Evolutionary conservation across 2,113 vertebrate species (phyloP), one percentile per base, ranked within the genome.

Genomic region (Pangasianodon hypophthalmus): DNA sequence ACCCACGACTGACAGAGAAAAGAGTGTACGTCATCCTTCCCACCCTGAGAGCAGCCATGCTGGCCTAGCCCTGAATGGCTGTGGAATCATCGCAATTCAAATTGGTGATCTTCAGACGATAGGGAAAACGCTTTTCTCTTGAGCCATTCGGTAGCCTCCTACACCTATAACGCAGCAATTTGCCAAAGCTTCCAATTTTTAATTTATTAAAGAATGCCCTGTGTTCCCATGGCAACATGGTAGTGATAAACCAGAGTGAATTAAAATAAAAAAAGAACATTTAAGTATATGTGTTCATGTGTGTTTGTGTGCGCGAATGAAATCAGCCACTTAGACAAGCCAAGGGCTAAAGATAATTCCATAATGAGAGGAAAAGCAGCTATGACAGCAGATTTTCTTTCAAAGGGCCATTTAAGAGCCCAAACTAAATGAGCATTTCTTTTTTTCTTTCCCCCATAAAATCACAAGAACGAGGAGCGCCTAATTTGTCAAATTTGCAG

Each of bases 201-300:
- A n/a, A n/a, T n/a, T n/a, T n/a, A n/a, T n/a, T n/a, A n/a, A n/a
- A n/a, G n/a, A n/a, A n/a, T n/a, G 44, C 32, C 29, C 24, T n/a
- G 10, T 0, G 92, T 95, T 94, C 93, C 94, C 92, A 93, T 87
- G 92, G 92, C 92, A 95, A 95, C 94, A 46, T 62, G 82, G 26
- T 86, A 46, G 87, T 86, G 50, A 91, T 92, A 90, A 88, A 90
- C 86, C 87, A 88, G 50, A n/a, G n/a, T n/a, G n/a, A n/a, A n/a
- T n/a, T n/a, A n/a, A n/a, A n/a, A n/a, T n/a, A 37, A 37, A 37
- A 37, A 26, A 3, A 14, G 8, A 44, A 44, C 41, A 14, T 44
- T 44, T 29, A 24, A 37, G 13, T 10, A 37, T 56, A 54, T 52
- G 29, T 29, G 37, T 83, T 6, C 44, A 16, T 48, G 24, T 84